Percentiles rank a stretch among this genome's conserved stretches.
phyloP scores from a whole-genome alignment of 2,888 invertebrate genomes.

The Yponomeuta evonymella region DNA sequence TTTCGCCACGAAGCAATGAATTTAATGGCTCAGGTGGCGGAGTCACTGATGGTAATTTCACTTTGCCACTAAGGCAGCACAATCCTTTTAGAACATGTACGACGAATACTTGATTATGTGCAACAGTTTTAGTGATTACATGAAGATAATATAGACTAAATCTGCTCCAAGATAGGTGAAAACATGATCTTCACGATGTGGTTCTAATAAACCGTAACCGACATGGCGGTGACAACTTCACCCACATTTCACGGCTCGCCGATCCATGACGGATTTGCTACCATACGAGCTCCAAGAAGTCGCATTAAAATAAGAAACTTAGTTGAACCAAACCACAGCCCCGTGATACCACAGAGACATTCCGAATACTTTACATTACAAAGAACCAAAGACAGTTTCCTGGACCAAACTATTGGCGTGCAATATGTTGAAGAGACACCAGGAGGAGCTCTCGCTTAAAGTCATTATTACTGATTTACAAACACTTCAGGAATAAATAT shows the following conservation, averaged over 20 bases:
- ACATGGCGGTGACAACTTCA: conserved; percentile 66
- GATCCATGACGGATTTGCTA: conserved; percentile 91
- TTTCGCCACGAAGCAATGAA: too few species aligned
- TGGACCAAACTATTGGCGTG: conserved; percentile 58
- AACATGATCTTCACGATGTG: conserved; percentile 6
- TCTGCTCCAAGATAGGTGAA: neutral
- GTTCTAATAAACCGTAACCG: conserved; percentile 1
- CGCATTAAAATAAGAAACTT: conserved; percentile 67
- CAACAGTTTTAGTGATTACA: conserved; percentile 11
- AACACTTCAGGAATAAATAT: too few species aligned
- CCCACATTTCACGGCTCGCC: conserved; percentile 72
- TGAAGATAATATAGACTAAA: neutral
- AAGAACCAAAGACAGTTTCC: conserved; percentile 57
- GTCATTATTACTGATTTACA: too few species aligned
- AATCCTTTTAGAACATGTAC: conserved; percentile 25
- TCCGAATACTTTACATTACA: conserved; percentile 71
- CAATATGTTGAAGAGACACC: conserved; percentile 51
- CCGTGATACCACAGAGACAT: conserved; percentile 68
- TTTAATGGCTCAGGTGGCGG: too few species aligned
- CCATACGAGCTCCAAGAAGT: conserved; percentile 81
- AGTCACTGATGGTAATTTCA: too few species aligned
- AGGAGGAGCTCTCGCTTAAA: conserved; percentile 34
- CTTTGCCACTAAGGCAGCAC: too few species aligned
- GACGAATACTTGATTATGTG: conserved; percentile 15
- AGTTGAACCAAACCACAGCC: conserved; percentile 58